These are phyloP conservation scores for Epirrhoe tristata DNA, from an alignment of 2,888 invertebrate genomes.

Conservation along the genomic window DNA sequence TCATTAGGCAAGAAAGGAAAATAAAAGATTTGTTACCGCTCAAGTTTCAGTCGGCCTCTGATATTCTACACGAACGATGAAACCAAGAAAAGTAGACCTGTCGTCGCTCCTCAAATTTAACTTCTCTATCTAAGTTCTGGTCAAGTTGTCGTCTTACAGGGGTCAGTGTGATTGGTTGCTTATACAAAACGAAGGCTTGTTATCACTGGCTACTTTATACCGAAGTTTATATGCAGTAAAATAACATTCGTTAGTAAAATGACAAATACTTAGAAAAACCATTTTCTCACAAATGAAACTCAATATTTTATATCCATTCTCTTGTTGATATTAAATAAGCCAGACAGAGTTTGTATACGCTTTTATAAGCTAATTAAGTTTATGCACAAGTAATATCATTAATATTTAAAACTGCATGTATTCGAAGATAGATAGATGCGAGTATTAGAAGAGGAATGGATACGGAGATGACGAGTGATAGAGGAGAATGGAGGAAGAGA, in stretches of 20 bases:
- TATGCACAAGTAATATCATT: too few relatives aligned
- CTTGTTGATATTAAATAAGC: too few relatives aligned
- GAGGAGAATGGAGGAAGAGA: too few relatives aligned
- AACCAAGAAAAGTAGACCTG: conserved; percentile 14
- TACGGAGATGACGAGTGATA: too few relatives aligned
- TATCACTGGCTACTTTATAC: conserved; percentile 14
- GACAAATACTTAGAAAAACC: conserved; percentile 38
- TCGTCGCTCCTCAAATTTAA: background rate
- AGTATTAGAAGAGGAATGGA: too few relatives aligned
- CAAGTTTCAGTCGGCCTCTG: conserved; percentile 55
- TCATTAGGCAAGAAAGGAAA: conserved; percentile 57
- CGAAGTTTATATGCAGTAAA: conserved; percentile 65
- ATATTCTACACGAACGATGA: conserved; percentile 23
- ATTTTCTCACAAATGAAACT: too few relatives aligned
- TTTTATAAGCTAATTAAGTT: too few relatives aligned
- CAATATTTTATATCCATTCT: too few relatives aligned
- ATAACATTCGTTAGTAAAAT: conserved; percentile 57
- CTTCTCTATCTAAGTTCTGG: conserved; percentile 3
- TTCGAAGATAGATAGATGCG: too few relatives aligned
- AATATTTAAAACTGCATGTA: too few relatives aligned
- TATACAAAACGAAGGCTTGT: conserved; percentile 20
- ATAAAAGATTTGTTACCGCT: conserved; percentile 59
- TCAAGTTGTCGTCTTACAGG: background rate
- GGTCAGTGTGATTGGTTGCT: conserved; percentile 17
- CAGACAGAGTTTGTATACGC: too few relatives aligned